Evolutionary conservation across 2,888 invertebrate species (phyloP).

Genomic region (Zaprionus obscuricornis): DNA sequence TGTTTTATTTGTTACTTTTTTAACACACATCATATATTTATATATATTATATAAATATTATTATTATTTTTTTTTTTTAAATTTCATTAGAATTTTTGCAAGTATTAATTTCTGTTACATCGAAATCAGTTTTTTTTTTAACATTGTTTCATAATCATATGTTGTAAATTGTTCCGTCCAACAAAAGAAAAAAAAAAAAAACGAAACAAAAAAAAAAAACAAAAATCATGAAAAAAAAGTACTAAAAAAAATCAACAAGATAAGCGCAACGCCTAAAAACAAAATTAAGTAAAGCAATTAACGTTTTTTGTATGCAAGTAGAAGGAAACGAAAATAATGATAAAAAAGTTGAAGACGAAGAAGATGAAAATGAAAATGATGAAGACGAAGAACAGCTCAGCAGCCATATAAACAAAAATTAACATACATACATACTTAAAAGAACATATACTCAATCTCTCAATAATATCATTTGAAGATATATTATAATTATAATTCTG

Average conservation of each 20-base stretch:
- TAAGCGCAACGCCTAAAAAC: slow-evolving; percentile 29
- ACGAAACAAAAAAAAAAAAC: slow-evolving; percentile 22
- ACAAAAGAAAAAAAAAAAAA: slow-evolving; percentile 46
- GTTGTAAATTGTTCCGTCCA: slow-evolving; percentile 78
- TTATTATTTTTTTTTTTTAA: slow-evolving; percentile 34
- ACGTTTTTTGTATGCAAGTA: slow-evolving; percentile 25
- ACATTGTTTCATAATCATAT: slow-evolving; percentile 77
- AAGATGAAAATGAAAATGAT: too few species aligned
- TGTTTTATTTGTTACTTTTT: slow-evolving; percentile 1
- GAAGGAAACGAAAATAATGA: too few species aligned
- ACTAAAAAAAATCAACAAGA: slow-evolving; percentile 32
- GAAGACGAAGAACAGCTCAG: slow-evolving; percentile 1
- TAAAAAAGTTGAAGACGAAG: too few species aligned
- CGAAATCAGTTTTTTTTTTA: slow-evolving; percentile 42
- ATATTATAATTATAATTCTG: slow-evolving; percentile 11
- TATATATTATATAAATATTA: slow-evolving; percentile 20
- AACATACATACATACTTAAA: slow-evolving; percentile 12
- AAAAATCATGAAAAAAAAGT: slow-evolving; percentile 28
- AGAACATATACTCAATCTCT: too few species aligned
- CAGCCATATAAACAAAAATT: slow-evolving; percentile 21
- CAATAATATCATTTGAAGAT: too few species aligned
- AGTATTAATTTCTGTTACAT: slow-evolving; percentile 43
- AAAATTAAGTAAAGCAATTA: slow-evolving; percentile 32
- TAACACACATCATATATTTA: slow-evolving; percentile 1
- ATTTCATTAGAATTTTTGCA: slow-evolving; percentile 28